Percentiles rank a stretch among this genome's conserved stretches.
Conservation (phyloP, 2,888 invertebrate genomes). For the Maniola hyperantus region DNA sequence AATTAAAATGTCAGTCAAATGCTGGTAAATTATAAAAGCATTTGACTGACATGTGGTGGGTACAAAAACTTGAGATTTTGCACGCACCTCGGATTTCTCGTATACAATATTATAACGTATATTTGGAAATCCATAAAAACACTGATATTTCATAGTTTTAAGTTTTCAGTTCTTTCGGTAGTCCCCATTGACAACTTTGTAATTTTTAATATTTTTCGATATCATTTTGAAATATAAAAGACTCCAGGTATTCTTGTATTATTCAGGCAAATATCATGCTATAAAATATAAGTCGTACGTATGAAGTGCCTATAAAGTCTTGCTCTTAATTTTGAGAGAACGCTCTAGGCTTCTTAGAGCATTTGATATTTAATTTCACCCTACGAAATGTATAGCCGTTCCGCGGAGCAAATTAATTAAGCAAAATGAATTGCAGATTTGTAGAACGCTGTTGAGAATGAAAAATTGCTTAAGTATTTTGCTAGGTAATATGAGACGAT, state of each 20-base stretch:
- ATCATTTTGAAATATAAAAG: neutral
- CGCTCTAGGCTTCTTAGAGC: slow-evolving; percentile 20
- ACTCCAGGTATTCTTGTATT: neutral
- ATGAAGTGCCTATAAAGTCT: slow-evolving; percentile 9
- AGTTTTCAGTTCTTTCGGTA: no score
- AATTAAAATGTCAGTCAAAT: no score
- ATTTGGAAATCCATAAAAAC: neutral
- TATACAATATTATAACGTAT: no score
- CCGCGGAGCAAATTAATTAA: slow-evolving; percentile 42
- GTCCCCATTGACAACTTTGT: no score
- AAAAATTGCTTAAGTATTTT: slow-evolving; percentile 31
- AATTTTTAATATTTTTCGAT: neutral
- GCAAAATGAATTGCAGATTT: slow-evolving; percentile 39
- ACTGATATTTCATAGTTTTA: no score
- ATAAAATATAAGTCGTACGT: slow-evolving; percentile 1
- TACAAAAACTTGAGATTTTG: no score
- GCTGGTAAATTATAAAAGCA: no score
- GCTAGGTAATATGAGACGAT: neutral
- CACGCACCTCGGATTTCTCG: no score
- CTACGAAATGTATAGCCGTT: slow-evolving; percentile 32
- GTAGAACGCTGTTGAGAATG: slow-evolving; percentile 34
- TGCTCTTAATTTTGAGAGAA: slow-evolving; percentile 24
- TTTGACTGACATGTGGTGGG: no score
- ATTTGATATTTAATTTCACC: slow-evolving; percentile 35
- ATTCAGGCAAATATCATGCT: neutral